A percentile compares a stretch with the other conserved stretches of the same genome.
Conservation (phyloP, 2,113 vertebrate species). For the Anser brachyrhynchus region DNA sequence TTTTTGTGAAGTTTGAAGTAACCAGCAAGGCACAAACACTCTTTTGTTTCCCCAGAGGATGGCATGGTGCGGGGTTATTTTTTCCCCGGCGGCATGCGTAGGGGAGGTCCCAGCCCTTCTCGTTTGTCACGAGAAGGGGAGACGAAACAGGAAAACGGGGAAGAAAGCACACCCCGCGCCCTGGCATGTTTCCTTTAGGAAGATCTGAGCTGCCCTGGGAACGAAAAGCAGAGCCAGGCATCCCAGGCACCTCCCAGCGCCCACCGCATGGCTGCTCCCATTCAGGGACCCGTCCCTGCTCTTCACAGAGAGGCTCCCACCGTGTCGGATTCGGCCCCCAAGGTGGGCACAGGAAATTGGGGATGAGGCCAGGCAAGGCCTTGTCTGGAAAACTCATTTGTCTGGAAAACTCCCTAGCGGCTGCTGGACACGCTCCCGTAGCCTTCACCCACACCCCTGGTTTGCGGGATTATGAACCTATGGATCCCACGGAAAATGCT, state of each 20-base stretch:
- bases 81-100: neutral
- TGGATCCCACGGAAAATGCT: neutral
- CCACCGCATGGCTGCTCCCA: constrained; percentile 78
- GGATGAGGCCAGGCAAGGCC: neutral
- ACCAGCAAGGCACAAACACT: neutral
- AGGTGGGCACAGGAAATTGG: constrained; percentile 33
- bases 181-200: neutral
- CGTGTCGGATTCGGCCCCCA: constrained; percentile 31
- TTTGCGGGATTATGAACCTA: neutral
- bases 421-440: neutral
- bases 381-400: constrained; percentile 21
- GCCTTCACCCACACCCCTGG: neutral
- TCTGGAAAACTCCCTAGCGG: neutral
- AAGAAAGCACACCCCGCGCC: neutral
- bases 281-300: constrained; percentile 72
- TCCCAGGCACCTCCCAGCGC: constrained; percentile 53
- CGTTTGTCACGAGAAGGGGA: neutral
- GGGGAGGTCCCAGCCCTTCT: neutral
- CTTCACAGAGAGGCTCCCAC: constrained; percentile 58
- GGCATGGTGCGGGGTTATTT: neutral
- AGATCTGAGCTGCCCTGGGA: constrained; percentile 27
- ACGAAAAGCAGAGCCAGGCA: constrained; percentile 56
- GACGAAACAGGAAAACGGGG: neutral
- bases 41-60: neutral
- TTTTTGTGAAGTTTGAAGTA: neutral